Conservation (phyloP, 2,888 invertebrate species). For the Sepioteuthis lessoniana region DNA sequence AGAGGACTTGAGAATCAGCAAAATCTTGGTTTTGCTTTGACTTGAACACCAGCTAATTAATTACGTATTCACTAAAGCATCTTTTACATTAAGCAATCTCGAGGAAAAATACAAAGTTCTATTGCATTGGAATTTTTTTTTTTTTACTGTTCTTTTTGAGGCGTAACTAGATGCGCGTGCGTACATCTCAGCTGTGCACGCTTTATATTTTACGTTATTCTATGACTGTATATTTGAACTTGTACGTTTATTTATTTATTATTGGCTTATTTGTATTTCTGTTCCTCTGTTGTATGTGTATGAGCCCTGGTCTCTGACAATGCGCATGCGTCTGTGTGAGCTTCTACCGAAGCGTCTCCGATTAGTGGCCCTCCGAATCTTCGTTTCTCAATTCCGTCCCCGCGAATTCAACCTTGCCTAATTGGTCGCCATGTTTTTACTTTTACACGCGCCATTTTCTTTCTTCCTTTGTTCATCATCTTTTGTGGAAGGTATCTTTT, state of each 20-base stretch:
- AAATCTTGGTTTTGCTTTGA: too few relatives aligned
- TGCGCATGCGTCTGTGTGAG: not conserved
- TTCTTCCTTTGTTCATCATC: conserved; percentile 17
- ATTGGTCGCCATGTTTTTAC: conserved; percentile 23
- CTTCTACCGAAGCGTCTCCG: not conserved
- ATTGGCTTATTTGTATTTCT: not conserved
- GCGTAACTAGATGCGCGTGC: too few relatives aligned
- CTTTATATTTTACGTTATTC: not conserved
- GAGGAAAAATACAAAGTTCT: too few relatives aligned
- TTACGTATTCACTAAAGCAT: too few relatives aligned
- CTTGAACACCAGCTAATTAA: too few relatives aligned
- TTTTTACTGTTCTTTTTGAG: too few relatives aligned
- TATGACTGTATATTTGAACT: not conserved
- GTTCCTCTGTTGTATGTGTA: not conserved
- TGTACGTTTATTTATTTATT: not conserved
- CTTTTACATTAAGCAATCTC: too few relatives aligned
- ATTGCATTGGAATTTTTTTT: too few relatives aligned
- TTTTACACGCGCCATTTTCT: conserved; percentile 10
- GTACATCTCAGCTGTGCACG: not conserved
- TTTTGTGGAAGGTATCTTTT: not conserved
- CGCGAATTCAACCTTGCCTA: conserved; percentile 33
- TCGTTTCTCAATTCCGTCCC: not conserved
- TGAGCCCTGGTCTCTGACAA: not conserved
- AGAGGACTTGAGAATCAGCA: too few relatives aligned
- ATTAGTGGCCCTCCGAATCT: not conserved